A percentile compares a stretch with the other conserved stretches of the same genome.
phyloP scores from a whole-genome alignment of 1,140 invertebrate genomes.

The Cydia pomonella region DNA sequence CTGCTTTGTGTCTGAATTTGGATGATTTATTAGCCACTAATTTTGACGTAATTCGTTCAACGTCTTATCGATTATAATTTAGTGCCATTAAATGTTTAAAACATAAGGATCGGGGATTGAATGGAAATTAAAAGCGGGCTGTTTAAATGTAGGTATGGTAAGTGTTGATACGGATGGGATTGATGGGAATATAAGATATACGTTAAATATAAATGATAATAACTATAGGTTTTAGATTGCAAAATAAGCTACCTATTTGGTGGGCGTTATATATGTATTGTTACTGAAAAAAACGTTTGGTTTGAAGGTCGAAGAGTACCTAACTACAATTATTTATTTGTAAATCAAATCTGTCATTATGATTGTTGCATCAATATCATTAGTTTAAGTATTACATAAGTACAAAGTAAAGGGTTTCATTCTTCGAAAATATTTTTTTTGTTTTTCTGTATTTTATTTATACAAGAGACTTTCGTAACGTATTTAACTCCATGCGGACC shows the following conservation, averaged over 20 bases:
- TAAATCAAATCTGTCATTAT: too few relatives aligned
- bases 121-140: constrained; percentile 16
- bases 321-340: too few relatives aligned
- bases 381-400: too few relatives aligned
- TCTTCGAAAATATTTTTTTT: too few relatives aligned
- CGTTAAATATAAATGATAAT: neutral
- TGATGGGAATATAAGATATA: neutral
- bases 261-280: neutral
- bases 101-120: constrained; percentile 25
- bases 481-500: too few relatives aligned
- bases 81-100: constrained; percentile 31
- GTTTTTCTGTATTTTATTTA: too few relatives aligned
- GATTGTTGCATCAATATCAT: too few relatives aligned
- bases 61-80: constrained; percentile 36
- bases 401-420: too few relatives aligned
- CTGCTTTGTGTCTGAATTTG: constrained; percentile 48
- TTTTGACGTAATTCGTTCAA: constrained; percentile 42
- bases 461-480: too few relatives aligned
- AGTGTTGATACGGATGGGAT: constrained; percentile 34
- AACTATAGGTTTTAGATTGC: neutral
- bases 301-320: too few relatives aligned
- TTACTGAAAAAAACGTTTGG: neutral
- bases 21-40: constrained; percentile 53
- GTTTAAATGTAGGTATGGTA: constrained; percentile 57
- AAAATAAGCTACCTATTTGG: neutral